A percentile compares a stretch with the other conserved stretches of the same genome.
phyloP scores from a whole-genome alignment of 92 coral and sea anemone genomes.

The Micromussa lordhowensis region DNA sequence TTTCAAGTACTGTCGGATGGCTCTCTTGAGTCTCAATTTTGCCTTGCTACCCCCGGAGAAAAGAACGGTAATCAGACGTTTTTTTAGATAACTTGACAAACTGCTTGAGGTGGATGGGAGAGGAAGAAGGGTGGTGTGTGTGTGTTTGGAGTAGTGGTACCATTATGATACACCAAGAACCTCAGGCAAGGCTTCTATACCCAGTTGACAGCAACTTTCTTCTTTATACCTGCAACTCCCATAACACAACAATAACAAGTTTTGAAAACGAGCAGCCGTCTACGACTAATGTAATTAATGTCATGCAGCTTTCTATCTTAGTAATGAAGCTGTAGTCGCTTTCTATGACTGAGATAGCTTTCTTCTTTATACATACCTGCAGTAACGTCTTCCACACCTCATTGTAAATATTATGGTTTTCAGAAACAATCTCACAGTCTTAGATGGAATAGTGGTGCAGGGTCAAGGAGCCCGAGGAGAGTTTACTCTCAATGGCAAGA shows the following conservation, averaged over 20 bases:
- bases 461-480: constrained; percentile 98
- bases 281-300: no score
- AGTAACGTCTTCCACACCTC: background rate
- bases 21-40: background rate
- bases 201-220: background rate
- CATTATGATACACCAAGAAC: no score
- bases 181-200: background rate
- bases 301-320: no score
- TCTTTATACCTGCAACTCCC: no score
- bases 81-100: background rate
- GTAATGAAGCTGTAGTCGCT: no score
- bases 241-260: background rate
- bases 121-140: background rate
- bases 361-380: background rate
- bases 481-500: constrained; percentile 89
- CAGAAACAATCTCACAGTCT: constrained; percentile 93
- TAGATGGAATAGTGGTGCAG: constrained; percentile 90
- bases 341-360: background rate
- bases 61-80: background rate
- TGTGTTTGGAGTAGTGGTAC: no score
- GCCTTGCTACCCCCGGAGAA: background rate
- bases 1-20: background rate
- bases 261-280: background rate
- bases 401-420: background rate
- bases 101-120: background rate